Evolutionary conservation across 2,888 invertebrate species (phyloP).

Genomic region (Tipula vernalis): DNA sequence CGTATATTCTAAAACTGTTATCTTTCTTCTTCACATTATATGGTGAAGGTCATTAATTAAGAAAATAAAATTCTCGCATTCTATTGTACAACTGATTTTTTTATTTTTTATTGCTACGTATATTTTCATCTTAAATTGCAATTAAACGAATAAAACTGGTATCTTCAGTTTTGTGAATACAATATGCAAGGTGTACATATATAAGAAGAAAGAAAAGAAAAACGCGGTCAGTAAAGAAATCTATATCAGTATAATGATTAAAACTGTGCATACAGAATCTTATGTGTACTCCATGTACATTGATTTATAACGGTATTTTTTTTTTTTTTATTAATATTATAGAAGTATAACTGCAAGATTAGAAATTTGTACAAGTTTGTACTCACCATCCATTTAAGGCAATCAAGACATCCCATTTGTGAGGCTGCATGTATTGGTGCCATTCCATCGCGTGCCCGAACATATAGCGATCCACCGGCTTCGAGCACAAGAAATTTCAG

Average conservation of each 20-base stretch:
- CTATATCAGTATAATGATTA: not conserved
- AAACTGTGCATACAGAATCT: not conserved
- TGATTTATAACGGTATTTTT: not conserved
- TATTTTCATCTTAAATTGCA: not conserved
- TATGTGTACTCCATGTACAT: not conserved
- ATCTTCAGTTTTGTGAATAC: not conserved
- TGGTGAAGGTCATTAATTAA: not conserved
- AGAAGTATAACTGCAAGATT: not conserved
- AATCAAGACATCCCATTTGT: slow-evolving; percentile 76
- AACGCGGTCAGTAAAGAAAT: not conserved
- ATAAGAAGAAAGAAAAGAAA: not conserved
- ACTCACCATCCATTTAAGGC: slow-evolving; percentile 82
- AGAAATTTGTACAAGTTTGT: not conserved
- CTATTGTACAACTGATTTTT: not conserved
- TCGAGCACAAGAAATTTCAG: slow-evolving; percentile 73
- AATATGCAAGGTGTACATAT: not conserved
- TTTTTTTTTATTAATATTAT: not conserved
- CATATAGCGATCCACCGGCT: slow-evolving; percentile 70
- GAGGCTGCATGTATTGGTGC: slow-evolving; percentile 82
- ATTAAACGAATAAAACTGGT: not conserved
- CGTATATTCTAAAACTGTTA: not conserved
- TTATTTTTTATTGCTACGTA: not conserved
- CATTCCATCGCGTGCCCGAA: slow-evolving; percentile 81
- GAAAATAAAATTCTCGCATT: not conserved
- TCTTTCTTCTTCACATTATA: not conserved